These are phyloP conservation scores for Cremastinae sp. DNA, from an alignment of 2,888 invertebrate genomes.

Conservation along the genomic window DNA sequence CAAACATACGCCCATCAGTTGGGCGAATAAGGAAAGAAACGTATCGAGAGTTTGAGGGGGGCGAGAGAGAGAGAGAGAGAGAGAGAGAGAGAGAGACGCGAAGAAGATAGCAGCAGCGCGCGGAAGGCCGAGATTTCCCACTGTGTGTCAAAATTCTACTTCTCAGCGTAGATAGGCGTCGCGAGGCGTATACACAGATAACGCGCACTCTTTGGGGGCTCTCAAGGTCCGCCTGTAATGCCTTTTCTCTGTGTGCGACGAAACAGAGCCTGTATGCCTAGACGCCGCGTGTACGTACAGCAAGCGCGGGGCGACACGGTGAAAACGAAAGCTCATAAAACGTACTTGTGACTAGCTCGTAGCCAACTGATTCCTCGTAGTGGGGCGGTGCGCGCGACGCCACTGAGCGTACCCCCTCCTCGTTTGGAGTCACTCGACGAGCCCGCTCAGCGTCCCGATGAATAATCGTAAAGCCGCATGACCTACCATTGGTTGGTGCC, in stretches of 20 bases:
- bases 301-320: slow-evolving; percentile 16
- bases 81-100: slow-evolving; percentile 17
- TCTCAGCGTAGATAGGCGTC: slow-evolving; percentile 53
- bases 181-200: slow-evolving; percentile 57
- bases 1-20: slow-evolving; percentile 56
- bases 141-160: slow-evolving; percentile 51
- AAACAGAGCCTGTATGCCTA: slow-evolving; percentile 13
- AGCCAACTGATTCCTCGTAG: slow-evolving; percentile 55
- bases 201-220: slow-evolving; percentile 53
- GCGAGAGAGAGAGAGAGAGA: slow-evolving; percentile 7
- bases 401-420: slow-evolving; percentile 58
- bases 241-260: slow-evolving; percentile 43
- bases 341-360: slow-evolving; percentile 54
- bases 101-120: slow-evolving; percentile 35
- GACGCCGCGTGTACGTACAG: neutral
- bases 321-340: slow-evolving; percentile 55
- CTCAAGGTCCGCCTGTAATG: slow-evolving; percentile 59
- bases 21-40: slow-evolving; percentile 44
- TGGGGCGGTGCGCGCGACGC: slow-evolving; percentile 62
- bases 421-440: slow-evolving; percentile 28
- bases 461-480: slow-evolving; percentile 57
- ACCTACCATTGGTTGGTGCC: slow-evolving; percentile 57
- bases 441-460: slow-evolving; percentile 32
- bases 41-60: neutral
- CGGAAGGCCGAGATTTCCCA: slow-evolving; percentile 41